phyloP scores from a whole-genome alignment of 1,140 invertebrate species.

The Drosophila bocqueti region DNA sequence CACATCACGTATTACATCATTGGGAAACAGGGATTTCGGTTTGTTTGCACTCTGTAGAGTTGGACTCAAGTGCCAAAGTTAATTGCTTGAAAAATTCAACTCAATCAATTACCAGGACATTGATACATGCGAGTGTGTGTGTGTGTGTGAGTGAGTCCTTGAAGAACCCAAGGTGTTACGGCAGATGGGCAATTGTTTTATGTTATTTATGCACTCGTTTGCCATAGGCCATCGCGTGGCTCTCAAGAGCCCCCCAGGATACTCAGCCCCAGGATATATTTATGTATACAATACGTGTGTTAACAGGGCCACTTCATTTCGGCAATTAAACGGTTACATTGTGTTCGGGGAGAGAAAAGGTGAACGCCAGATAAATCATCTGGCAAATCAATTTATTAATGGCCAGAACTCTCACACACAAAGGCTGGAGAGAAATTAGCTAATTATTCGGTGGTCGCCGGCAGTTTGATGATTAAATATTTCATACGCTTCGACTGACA shows the following conservation, averaged over 20 bases:
- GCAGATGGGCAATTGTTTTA: slow-evolving; percentile 36
- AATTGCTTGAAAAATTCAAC: slow-evolving; percentile 80
- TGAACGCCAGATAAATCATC: slow-evolving; percentile 18
- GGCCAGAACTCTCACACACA: neutral
- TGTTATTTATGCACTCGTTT: slow-evolving; percentile 15
- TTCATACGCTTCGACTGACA: slow-evolving; percentile 46
- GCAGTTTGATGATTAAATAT: slow-evolving; percentile 59
- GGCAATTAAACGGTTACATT: slow-evolving; percentile 57
- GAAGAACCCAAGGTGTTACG: slow-evolving; percentile 37
- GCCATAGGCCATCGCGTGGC: slow-evolving; percentile 22
- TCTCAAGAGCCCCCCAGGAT: slow-evolving; percentile 15
- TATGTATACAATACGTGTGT: neutral
- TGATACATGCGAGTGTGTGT: slow-evolving; percentile 15
- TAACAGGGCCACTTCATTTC: slow-evolving; percentile 53
- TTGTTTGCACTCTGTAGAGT: slow-evolving; percentile 66
- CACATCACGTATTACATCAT: slow-evolving; percentile 42
- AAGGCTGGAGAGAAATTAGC: slow-evolving; percentile 30
- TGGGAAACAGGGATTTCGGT: slow-evolving; percentile 10
- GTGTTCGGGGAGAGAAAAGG: slow-evolving; percentile 4
- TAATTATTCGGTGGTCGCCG: slow-evolving; percentile 52
- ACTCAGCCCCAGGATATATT: neutral
- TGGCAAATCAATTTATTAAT: slow-evolving; percentile 42
- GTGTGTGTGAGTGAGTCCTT: neutral
- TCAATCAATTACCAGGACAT: slow-evolving; percentile 68
- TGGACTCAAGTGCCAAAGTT: slow-evolving; percentile 64